These are phyloP conservation scores for Chlorodrepanis virens DNA, from an alignment of 2,113 vertebrate genomes.

Conservation along the genomic window DNA sequence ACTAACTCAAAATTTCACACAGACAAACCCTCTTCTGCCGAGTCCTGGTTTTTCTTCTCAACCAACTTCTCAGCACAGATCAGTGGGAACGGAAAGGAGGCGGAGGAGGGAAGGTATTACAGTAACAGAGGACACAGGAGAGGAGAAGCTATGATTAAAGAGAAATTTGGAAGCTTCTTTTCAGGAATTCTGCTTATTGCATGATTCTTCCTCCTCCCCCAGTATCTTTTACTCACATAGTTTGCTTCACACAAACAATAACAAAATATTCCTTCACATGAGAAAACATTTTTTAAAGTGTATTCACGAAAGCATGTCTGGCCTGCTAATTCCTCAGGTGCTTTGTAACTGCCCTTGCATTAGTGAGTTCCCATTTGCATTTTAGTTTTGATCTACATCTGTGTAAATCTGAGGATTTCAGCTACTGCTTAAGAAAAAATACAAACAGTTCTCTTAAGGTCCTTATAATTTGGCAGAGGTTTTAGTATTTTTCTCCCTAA, in stretches of 20 bases:
- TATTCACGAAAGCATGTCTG: background rate
- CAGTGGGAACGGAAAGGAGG: background rate
- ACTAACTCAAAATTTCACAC: background rate
- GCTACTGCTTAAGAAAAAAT: background rate
- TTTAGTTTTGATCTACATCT: background rate
- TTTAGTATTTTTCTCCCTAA: background rate
- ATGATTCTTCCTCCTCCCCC: background rate
- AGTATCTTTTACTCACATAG: background rate
- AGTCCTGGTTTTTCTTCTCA: background rate
- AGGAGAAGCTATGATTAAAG: background rate
- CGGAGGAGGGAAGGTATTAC: background rate
- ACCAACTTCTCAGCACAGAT: background rate
- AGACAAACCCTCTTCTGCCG: background rate
- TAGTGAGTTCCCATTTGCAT: background rate
- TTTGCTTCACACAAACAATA: background rate
- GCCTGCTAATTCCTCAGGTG: background rate
- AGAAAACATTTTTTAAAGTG: background rate
- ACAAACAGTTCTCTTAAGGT: background rate
- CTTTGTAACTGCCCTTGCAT: background rate
- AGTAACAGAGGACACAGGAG: background rate
- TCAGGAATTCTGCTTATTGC: background rate
- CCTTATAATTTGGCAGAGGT: background rate
- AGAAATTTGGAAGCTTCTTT: background rate
- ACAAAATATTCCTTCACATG: background rate
- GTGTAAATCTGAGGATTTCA: background rate